These are phyloP conservation scores for Phlogophora meticulosa DNA, from an alignment of 2,888 invertebrate genomes.

Conservation along the genomic window DNA sequence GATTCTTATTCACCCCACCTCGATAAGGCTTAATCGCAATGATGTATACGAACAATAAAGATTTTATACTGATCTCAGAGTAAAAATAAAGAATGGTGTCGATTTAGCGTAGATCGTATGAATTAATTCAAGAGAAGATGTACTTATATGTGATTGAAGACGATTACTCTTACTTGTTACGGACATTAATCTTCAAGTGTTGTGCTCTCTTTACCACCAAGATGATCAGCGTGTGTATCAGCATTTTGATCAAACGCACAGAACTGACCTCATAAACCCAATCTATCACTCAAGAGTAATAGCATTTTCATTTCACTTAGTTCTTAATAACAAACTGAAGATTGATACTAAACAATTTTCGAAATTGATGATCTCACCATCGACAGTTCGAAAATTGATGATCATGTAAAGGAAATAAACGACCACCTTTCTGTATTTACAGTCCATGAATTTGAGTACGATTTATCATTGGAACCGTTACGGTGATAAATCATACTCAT, in stretches of 20 bases:
- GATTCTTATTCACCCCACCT: conserved; percentile 52
- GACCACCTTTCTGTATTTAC: conserved; percentile 80
- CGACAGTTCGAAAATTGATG: conserved; percentile 76
- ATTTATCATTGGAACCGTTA: conserved; percentile 85
- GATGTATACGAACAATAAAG: conserved; percentile 61
- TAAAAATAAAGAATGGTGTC: conserved; percentile 51
- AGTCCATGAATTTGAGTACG: conserved; percentile 80
- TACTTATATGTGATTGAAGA: conserved; percentile 45
- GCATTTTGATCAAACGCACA: conserved; percentile 32
- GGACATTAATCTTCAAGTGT: conserved; percentile 27
- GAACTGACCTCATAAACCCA: conserved; percentile 50
- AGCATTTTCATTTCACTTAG: conserved; percentile 63
- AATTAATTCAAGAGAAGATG: conserved; percentile 47
- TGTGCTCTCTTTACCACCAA: conserved; percentile 23
- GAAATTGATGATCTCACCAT: conserved; percentile 66
- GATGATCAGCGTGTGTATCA: conserved; percentile 23
- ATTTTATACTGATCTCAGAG: conserved; percentile 54
- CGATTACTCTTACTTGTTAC: conserved; percentile 45
- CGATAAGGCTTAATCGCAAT: conserved; percentile 63
- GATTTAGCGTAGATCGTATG: conserved; percentile 39
- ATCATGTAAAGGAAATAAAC: conserved; percentile 78
- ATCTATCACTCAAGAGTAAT: conserved; percentile 59
- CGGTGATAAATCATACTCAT: conserved; percentile 84
- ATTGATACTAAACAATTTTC: conserved; percentile 66
- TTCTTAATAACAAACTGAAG: conserved; percentile 63